These are phyloP conservation scores for Pelusios castaneus DNA, from an alignment of 2,113 vertebrate genomes.

Conservation along the genomic window DNA sequence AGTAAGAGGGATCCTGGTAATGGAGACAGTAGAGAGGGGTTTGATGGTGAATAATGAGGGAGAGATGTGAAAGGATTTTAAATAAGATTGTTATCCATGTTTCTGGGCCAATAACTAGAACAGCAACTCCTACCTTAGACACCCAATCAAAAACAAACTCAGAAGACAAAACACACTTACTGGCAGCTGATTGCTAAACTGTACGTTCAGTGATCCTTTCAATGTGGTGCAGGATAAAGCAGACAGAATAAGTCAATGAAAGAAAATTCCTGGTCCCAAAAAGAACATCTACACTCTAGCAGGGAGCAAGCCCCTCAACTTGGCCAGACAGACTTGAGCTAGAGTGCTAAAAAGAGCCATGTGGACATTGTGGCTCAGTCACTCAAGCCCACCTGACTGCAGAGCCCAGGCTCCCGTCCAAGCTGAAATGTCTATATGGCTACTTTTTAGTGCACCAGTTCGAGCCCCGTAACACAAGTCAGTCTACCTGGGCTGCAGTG, in stretches of 20 bases:
- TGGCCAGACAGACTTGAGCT: neutral
- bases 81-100: neutral
- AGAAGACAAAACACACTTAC: constrained; percentile 9
- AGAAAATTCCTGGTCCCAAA: constrained; percentile 41
- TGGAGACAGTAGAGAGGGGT: neutral
- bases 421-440: neutral
- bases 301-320: neutral
- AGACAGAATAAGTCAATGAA: constrained; percentile 48
- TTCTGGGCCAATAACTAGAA: neutral
- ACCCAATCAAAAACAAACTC: constrained; percentile 1
- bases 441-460: neutral
- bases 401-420: neutral
- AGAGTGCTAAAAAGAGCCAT: neutral
- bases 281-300: neutral
- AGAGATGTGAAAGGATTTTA: neutral
- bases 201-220: constrained; percentile 44
- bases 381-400: neutral
- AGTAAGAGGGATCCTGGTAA: neutral
- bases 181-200: constrained; percentile 4
- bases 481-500: neutral
- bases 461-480: neutral
- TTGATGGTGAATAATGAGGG: neutral
- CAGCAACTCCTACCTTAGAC: neutral
- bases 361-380: neutral
- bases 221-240: constrained; percentile 31